Conservation (phyloP, 2,888 invertebrate species). For the Coleophora deauratella region DNA sequence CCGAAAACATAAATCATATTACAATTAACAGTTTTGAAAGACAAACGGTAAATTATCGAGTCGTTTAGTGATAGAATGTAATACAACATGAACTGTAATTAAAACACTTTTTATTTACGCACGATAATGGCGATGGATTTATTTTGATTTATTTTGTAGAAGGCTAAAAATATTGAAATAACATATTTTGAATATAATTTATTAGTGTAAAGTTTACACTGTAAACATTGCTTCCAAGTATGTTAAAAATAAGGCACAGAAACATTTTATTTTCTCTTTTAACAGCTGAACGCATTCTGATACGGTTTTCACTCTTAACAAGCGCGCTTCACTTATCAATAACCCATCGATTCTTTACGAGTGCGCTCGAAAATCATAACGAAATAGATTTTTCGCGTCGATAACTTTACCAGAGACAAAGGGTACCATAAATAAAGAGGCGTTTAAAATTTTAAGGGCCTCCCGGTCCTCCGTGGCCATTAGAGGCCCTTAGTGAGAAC, state of each 20-base stretch:
- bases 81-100: constrained; percentile 14
- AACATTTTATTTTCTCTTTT: no score
- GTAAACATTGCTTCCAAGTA: no score
- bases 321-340: constrained; percentile 2
- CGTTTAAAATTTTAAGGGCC: constrained; percentile 67
- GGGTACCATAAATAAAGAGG: constrained; percentile 63
- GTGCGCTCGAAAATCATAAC: constrained; percentile 34
- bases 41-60: constrained; percentile 28
- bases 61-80: constrained; percentile 9
- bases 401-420: constrained; percentile 52
- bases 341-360: constrained; percentile 1
- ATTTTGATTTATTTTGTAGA: no score
- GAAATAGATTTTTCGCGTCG: constrained; percentile 42
- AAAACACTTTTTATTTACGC: constrained; percentile 1
- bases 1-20: constrained; percentile 35
- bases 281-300: neutral
- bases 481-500: constrained; percentile 65
- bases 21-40: constrained; percentile 35
- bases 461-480: constrained; percentile 49
- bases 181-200: no score
- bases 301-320: constrained; percentile 7
- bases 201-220: no score
- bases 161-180: no score
- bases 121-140: no score
- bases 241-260: no score